phyloP scores from a whole-genome alignment of 2,797 vertebrate species.

The Cossypha caffra region DNA sequence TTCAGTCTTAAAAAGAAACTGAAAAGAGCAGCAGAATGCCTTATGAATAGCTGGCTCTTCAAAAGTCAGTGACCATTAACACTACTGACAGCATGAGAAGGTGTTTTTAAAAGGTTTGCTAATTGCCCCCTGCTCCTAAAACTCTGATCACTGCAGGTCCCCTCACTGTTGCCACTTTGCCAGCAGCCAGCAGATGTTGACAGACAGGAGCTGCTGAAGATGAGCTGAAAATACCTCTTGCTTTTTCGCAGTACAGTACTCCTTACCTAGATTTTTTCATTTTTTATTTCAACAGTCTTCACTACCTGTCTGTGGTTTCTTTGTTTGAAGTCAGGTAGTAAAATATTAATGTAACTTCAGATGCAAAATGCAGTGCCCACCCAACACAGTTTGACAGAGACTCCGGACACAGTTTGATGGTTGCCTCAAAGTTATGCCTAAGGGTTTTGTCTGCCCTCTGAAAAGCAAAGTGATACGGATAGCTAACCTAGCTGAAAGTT shows the following conservation, averaged over 20 bases:
- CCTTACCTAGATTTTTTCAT: background rate
- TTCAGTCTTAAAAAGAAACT: background rate
- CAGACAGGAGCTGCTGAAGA: background rate
- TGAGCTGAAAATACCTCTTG: background rate
- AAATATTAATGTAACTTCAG: background rate
- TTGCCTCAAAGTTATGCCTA: background rate
- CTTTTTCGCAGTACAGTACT: background rate
- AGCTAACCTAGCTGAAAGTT: background rate
- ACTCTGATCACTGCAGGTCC: background rate
- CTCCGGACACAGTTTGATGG: background rate
- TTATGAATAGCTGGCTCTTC: background rate
- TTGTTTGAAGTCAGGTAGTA: background rate
- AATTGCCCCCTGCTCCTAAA: background rate
- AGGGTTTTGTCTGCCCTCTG: background rate
- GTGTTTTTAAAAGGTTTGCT: background rate
- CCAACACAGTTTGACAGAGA: background rate
- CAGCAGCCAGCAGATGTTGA: background rate
- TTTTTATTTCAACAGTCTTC: background rate
- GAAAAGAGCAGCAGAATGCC: background rate
- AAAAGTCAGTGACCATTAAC: background rate
- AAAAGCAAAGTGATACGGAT: background rate
- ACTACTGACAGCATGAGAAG: background rate
- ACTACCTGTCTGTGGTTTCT: background rate
- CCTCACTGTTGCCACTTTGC: background rate
- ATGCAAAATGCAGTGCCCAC: background rate